Base-by-base conservation (phyloP, 2,888 invertebrate genomes). In the Lampropteryx suffumata region DNA sequence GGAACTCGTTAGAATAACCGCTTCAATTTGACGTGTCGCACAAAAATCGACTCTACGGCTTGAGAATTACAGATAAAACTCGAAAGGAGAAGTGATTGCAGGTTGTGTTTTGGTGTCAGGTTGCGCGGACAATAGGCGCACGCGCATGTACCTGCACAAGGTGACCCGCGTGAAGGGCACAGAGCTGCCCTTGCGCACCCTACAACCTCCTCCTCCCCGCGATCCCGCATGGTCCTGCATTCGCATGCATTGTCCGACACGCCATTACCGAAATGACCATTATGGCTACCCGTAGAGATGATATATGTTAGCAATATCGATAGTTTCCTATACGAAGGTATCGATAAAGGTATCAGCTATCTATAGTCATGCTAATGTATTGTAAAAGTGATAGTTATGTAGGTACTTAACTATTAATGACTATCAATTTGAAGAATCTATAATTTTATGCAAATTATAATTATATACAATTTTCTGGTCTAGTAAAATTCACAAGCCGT, bases 121-220 rank as follows among this genome's bases (percentile, higher is more conserved):
- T 84, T 85, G 81, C 75, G 72, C 78, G 71, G 74, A 84, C 84
- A 88, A 88, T 87, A 87, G 88, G 77, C 76, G 82, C 84, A 82
- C 79, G 84, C 83, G 82, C 82, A 76, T 76, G 84, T 83, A 85
- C 85, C 83, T 81, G 83, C 70, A 74, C 83, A 88, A 88, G 88
- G 88, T 87, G 88, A 87, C 87, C 88, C 71, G 64, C 68, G 68
- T 76, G 83, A 89, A 89, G 89, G 89, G 89, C 89, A 88, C 82
- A 76, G 69, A 72, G 73, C 74, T 73, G 80, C 79, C 83, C 80
- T 82, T 80, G 79, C 74, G 73, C 79, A 74, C 81, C 76, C 78
- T 68, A 55, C 66, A 62, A 62, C 71, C 69, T 14, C 34, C 69
- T 61, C 69, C 49, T 64, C 58, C 61, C 66, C 62, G 66, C 64